These are phyloP conservation scores for Aleiodes testaceus DNA, from an alignment of 2,888 invertebrate genomes.

Conservation along the genomic window DNA sequence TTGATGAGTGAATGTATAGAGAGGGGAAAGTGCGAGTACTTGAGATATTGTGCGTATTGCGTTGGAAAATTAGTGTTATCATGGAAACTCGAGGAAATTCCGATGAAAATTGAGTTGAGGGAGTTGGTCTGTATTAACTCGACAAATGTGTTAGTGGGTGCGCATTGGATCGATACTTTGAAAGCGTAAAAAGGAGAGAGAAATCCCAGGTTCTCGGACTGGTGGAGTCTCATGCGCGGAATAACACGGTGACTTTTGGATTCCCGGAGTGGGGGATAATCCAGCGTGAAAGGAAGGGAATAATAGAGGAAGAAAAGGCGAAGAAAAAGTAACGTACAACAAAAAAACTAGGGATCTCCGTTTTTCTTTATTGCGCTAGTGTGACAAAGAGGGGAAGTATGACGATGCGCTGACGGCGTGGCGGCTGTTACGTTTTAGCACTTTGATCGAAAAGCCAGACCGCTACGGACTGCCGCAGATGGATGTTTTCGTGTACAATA, in stretches of 20 bases:
- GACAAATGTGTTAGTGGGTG: slow-evolving; percentile 48
- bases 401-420: slow-evolving; percentile 54
- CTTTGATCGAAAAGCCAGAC: slow-evolving; percentile 56
- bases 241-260: neutral
- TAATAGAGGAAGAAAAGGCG: neutral
- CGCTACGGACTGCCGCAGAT: slow-evolving; percentile 47
- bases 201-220: slow-evolving; percentile 6
- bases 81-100: neutral
- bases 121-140: neutral
- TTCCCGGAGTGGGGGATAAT: slow-evolving; percentile 37
- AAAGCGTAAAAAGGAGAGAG: slow-evolving; percentile 27
- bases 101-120: neutral
- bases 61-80: neutral
- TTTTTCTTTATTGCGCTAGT: neutral
- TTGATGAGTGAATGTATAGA: neutral
- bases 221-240: slow-evolving; percentile 12
- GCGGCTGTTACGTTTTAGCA: slow-evolving; percentile 50
- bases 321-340: neutral
- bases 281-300: slow-evolving; percentile 36
- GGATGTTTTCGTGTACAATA: slow-evolving; percentile 7
- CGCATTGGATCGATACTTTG: slow-evolving; percentile 58
- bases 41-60: neutral
- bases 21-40: neutral
- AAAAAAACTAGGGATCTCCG: slow-evolving; percentile 1
- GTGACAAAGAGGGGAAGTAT: slow-evolving; percentile 14